These are phyloP conservation scores for Apomyelois bistriatella DNA, from an alignment of 2,888 invertebrate genomes.

Conservation along the genomic window DNA sequence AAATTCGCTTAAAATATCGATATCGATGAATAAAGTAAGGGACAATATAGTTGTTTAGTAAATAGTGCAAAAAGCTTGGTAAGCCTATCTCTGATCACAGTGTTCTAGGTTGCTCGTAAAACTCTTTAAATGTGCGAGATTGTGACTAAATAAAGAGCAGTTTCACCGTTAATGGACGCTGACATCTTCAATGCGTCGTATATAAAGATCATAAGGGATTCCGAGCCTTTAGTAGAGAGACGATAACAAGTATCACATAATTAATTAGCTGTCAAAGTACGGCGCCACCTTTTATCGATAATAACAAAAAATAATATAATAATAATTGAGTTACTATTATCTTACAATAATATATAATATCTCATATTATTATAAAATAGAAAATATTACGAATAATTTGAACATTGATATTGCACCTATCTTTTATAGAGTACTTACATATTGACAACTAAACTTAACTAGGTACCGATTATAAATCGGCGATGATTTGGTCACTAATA, in stretches of 20 bases:
- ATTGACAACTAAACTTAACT: too few species aligned
- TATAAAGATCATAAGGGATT: conserved; percentile 39
- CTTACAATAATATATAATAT: too few species aligned
- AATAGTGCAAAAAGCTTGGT: conserved; percentile 22
- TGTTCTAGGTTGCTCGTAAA: conserved; percentile 42
- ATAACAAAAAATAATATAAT: not conserved
- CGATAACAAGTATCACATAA: conserved; percentile 28
- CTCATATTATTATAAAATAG: too few species aligned
- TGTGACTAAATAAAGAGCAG: conserved; percentile 60
- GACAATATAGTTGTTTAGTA: conserved; percentile 28
- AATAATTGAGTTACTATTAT: too few species aligned
- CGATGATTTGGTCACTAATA: too few species aligned
- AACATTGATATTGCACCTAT: too few species aligned
- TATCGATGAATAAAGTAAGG: conserved; percentile 37
- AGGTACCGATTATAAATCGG: too few species aligned
- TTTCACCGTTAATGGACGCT: conserved; percentile 61
- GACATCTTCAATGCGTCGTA: conserved; percentile 56
- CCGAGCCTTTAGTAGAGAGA: conserved; percentile 34
- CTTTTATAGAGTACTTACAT: too few species aligned
- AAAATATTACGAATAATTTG: too few species aligned
- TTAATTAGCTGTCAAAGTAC: conserved; percentile 15
- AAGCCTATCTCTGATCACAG: conserved; percentile 24
- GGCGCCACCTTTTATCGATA: not conserved
- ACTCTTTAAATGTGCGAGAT: conserved; percentile 45
- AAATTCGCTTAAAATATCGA: conserved; percentile 42